A percentile compares a stretch with the other conserved stretches of the same genome.
Conservation (phyloP, 2,888 invertebrate genomes). For the Apamea epomidion region DNA sequence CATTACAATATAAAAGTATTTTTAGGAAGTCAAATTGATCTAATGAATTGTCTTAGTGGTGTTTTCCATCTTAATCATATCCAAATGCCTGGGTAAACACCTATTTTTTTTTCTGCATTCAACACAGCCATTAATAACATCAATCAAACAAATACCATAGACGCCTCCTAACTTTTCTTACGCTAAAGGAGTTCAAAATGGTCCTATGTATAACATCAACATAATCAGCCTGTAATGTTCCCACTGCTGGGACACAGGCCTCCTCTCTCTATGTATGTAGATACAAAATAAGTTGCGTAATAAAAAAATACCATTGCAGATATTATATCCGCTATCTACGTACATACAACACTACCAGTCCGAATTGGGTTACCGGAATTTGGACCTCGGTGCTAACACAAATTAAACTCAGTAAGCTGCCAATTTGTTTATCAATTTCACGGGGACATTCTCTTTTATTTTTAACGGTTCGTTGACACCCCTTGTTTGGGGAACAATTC, state of each 20-base stretch:
- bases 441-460: slow-evolving; percentile 65
- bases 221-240: too few species aligned
- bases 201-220: too few species aligned
- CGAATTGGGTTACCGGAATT: slow-evolving; percentile 78
- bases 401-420: slow-evolving; percentile 80
- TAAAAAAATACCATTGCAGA: neutral
- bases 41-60: neutral
- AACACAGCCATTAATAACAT: neutral
- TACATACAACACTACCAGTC: slow-evolving; percentile 55
- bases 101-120: neutral
- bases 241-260: too few species aligned
- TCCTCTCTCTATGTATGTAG: neutral
- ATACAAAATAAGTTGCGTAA: neutral
- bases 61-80: neutral
- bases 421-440: slow-evolving; percentile 80
- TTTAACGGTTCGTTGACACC: slow-evolving; percentile 48
- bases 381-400: slow-evolving; percentile 73
- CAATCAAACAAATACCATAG: neutral
- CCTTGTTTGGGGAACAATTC: slow-evolving; percentile 56
- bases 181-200: neutral
- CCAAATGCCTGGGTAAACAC: neutral
- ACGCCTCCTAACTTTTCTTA: neutral
- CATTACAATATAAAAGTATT: neutral
- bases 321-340: slow-evolving; percentile 19
- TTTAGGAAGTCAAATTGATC: neutral